phyloP scores from a whole-genome alignment of 2,797 vertebrate genomes.

The Enteromius thamalakanensis region DNA sequence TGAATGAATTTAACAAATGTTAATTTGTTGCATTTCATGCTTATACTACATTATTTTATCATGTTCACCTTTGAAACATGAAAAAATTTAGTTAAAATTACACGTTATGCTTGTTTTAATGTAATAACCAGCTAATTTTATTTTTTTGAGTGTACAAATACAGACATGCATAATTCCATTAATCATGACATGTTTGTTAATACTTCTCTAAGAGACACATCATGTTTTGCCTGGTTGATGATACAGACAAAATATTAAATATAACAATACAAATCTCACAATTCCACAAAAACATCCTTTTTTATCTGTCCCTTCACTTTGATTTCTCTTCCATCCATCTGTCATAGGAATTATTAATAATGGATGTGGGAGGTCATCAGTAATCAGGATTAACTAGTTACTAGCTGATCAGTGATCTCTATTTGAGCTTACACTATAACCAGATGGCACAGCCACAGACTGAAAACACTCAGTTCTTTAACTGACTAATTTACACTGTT shows the following conservation, averaged over 20 bases:
- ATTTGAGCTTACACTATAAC: not conserved
- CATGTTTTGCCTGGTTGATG: not conserved
- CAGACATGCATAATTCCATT: not conserved
- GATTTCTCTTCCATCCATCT: not conserved
- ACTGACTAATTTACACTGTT: not conserved
- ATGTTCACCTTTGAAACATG: no score
- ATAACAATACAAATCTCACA: not conserved
- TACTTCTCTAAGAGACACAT: not conserved
- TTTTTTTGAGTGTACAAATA: no score
- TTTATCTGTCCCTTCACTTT: not conserved
- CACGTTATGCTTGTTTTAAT: no score
- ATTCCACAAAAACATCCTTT: not conserved
- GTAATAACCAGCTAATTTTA: no score
- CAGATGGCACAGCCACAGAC: not conserved
- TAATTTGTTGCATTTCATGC: no score
- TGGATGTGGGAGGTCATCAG: not conserved
- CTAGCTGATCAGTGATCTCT: not conserved
- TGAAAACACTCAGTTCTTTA: not conserved
- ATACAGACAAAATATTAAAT: not conserved
- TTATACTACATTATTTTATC: no score
- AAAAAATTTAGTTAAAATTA: no score
- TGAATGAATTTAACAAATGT: no score
- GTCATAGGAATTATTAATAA: not conserved
- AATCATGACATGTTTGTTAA: not conserved
- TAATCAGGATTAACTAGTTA: slow-evolving; percentile 24